Evolutionary conservation across 2,797 vertebrate species (phyloP), one percentile per base, ranked within the genome.

Genomic region (Bufotes viridis): DNA sequence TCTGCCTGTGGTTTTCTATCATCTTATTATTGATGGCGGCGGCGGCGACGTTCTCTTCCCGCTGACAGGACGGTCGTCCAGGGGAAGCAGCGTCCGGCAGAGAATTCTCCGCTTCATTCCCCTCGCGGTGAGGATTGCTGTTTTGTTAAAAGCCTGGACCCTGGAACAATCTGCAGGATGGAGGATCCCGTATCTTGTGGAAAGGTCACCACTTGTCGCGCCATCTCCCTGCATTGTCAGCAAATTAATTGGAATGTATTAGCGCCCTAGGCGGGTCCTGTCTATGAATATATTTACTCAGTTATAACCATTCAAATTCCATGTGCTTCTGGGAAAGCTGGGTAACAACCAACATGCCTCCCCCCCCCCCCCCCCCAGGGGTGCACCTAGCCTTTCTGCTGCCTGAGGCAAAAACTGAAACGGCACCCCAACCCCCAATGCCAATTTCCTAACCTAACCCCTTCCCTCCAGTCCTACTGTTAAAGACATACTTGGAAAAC

Each of bases 131-230:
- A 74, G 24, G 29, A 51, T 17, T 60, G 65, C 86, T 78, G 74
- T 53, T 61, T 53, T 26, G 20, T 4, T 87, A 63, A 53, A 80
- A 87, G 85, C 65, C 18, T 58, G 2, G 10, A 26, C 17, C 61
- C 76, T 18, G 18, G 15, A 26, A 20, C n/a, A 20, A 60, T 72
- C 78, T 26, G 65, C 85, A 24, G 65, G 58, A 81, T 22, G 65
- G 67, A 60, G 34, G 55, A 20, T 24, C 24, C 26, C 72, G 15
- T 24, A 14, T 14, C 22, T 55, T 12, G 49, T 51, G 63, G n/a
- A 87, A 81, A 87, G 86, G 78, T 74, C 86, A 74, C 1, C 42
- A 29, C 14, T 5, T 14, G 58, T 17, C 11, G 12, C 22, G 60
- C 49, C 34, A 34, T 63, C 24, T 58, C 51, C 34, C 24, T 12